These are phyloP conservation scores for Scomber scombrus DNA, from an alignment of 2,113 vertebrate genomes.

Conservation along the genomic window DNA sequence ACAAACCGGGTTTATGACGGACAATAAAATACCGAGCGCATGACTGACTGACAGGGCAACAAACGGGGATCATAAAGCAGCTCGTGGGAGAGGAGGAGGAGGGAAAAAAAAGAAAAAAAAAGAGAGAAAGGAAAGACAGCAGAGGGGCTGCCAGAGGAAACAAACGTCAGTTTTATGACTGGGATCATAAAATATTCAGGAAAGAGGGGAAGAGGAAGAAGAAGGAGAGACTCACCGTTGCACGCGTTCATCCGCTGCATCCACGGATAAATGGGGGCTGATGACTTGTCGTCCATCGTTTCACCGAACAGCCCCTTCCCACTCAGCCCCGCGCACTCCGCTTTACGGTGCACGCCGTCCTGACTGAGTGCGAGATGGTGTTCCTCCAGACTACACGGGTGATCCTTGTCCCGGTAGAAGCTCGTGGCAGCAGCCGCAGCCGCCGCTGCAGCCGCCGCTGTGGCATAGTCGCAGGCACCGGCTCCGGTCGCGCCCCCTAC, in stretches of 20 bases:
- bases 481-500: conserved; percentile 69
- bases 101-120: not conserved
- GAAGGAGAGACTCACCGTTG: conserved; percentile 90
- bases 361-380: conserved; percentile 87
- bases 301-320: conserved; percentile 91
- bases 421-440: conserved; percentile 77
- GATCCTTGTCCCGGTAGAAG: conserved; percentile 94
- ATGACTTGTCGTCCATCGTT: conserved; percentile 90
- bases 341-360: conserved; percentile 89
- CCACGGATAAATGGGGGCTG: conserved; percentile 91
- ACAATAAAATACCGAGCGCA: conserved; percentile 73
- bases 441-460: conserved; percentile 80
- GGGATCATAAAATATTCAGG: conserved; percentile 69
- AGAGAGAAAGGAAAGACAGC: not conserved
- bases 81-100: conserved; percentile 52
- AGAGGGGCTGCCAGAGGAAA: conserved; percentile 61
- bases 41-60: conserved; percentile 71
- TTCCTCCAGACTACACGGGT: conserved; percentile 87
- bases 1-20: conserved; percentile 78
- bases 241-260: conserved; percentile 97
- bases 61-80: conserved; percentile 68
- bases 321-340: conserved; percentile 90
- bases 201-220: conserved; percentile 28
- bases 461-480: conserved; percentile 91
- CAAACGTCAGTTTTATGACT: conserved; percentile 73